phyloP scores from a whole-genome alignment of 2,797 vertebrate species.

The Remorina albescens region DNA sequence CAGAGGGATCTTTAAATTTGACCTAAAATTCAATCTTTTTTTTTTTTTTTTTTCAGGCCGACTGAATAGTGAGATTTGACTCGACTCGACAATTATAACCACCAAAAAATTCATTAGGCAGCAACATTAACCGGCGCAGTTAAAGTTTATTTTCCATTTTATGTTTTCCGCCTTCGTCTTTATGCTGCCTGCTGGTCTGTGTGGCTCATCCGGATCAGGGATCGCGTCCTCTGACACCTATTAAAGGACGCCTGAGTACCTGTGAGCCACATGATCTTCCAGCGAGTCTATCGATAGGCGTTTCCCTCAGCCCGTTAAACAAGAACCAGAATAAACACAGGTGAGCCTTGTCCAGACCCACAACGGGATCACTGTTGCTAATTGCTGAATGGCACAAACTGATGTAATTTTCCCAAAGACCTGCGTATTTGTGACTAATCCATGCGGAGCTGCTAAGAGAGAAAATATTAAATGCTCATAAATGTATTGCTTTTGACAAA shows the following conservation, averaged over 20 bases:
- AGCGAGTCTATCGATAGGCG: conserved; percentile 40
- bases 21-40: background rate
- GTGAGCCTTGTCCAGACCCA: conserved; percentile 10
- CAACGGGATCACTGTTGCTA: background rate
- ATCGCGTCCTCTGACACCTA: conserved; percentile 34
- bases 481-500: conserved; percentile 16
- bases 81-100: no score
- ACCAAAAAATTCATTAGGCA: background rate
- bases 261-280: conserved; percentile 17
- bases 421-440: background rate
- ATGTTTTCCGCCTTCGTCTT: background rate
- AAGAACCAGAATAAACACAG: conserved; percentile 60
- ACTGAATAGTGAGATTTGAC: background rate
- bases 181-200: background rate
- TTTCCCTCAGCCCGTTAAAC: conserved; percentile 51
- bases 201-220: conserved; percentile 10
- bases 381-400: background rate
- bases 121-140: background rate
- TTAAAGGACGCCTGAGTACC: conserved; percentile 20
- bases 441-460: background rate
- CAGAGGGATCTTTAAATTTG: background rate
- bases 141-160: conserved; percentile 16
- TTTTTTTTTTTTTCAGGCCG: background rate
- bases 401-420: background rate
- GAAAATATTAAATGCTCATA: conserved; percentile 2